These are phyloP conservation scores for Oncorhynchus kisutch DNA, from an alignment of 2,113 vertebrate genomes.

Conservation along the genomic window DNA sequence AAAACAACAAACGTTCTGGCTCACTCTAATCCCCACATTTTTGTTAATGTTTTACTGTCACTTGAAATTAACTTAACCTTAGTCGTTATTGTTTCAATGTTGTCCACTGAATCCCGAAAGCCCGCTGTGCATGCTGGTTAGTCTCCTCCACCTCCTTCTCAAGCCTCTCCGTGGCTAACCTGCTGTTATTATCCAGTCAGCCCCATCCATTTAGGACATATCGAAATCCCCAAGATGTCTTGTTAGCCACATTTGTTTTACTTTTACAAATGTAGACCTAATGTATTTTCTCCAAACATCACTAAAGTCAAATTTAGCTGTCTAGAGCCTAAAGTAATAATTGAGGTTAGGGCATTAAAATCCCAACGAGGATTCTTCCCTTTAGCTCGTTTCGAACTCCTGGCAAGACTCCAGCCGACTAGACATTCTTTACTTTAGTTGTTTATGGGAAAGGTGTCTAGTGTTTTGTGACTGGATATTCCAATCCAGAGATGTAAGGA, in stretches of 20 bases:
- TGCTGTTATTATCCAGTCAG: conserved; percentile 45
- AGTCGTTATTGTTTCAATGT: background rate
- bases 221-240: conserved; percentile 42
- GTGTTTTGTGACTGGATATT: background rate
- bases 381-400: conserved; percentile 37
- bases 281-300: conserved; percentile 45
- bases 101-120: background rate
- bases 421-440: conserved; percentile 36
- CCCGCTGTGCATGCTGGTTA: conserved; percentile 14
- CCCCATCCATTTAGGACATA: no score
- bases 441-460: conserved; percentile 16
- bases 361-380: conserved; percentile 25
- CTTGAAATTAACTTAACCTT: background rate
- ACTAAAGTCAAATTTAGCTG: conserved; percentile 60
- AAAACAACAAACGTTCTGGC: background rate
- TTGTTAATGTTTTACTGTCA: background rate
- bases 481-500: background rate
- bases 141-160: conserved; percentile 4
- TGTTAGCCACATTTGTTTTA: conserved; percentile 67
- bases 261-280: no score
- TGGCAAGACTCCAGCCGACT: conserved; percentile 30
- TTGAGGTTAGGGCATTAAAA: conserved; percentile 46
- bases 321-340: conserved; percentile 59
- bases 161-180: conserved; percentile 31
- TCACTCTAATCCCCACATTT: background rate